Conservation (phyloP, 2,888 invertebrate genomes). For the Leptinotarsa rubiginosa region DNA sequence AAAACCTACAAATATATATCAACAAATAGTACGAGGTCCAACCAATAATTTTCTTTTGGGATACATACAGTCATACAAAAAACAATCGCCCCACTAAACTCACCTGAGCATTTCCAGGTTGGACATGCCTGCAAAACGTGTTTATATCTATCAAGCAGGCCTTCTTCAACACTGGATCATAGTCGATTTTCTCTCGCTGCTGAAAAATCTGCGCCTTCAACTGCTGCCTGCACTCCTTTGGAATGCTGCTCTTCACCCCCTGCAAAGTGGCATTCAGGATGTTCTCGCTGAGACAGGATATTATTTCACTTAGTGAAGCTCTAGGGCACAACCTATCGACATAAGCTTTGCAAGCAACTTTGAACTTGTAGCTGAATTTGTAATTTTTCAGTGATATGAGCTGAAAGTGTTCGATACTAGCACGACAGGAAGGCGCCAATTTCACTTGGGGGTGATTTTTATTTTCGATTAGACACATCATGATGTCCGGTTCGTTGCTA, state of each 20-base stretch:
- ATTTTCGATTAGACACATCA: slow-evolving; percentile 93
- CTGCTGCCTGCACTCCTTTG: slow-evolving; percentile 91
- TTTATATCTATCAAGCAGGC: slow-evolving; percentile 85
- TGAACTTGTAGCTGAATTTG: slow-evolving; percentile 93
- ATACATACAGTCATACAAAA: slow-evolving; percentile 10
- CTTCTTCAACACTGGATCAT: slow-evolving; percentile 86
- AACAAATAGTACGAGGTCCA: neutral
- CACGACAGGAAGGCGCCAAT: slow-evolving; percentile 84
- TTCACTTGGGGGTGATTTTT: slow-evolving; percentile 79
- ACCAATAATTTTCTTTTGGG: neutral
- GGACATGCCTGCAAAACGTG: slow-evolving; percentile 76
- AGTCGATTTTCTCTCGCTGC: slow-evolving; percentile 87
- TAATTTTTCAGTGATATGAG: slow-evolving; percentile 93
- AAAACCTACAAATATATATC: slow-evolving; percentile 70
- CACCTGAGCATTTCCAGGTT: slow-evolving; percentile 75
- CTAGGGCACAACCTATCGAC: slow-evolving; percentile 77
- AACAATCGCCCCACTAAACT: slow-evolving; percentile 31
- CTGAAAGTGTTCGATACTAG: slow-evolving; percentile 97
- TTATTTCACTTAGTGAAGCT: slow-evolving; percentile 82
- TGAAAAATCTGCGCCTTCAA: slow-evolving; percentile 91
- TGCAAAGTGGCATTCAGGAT: slow-evolving; percentile 89
- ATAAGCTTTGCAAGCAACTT: slow-evolving; percentile 89
- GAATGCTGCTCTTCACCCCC: slow-evolving; percentile 81
- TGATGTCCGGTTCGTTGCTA: slow-evolving; percentile 83
- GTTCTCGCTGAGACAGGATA: slow-evolving; percentile 89